A percentile compares a stretch with the other conserved stretches of the same genome.
Evolutionary conservation across 2,113 vertebrate species (phyloP).

Genomic region (Anthoscopus minutus): DNA sequence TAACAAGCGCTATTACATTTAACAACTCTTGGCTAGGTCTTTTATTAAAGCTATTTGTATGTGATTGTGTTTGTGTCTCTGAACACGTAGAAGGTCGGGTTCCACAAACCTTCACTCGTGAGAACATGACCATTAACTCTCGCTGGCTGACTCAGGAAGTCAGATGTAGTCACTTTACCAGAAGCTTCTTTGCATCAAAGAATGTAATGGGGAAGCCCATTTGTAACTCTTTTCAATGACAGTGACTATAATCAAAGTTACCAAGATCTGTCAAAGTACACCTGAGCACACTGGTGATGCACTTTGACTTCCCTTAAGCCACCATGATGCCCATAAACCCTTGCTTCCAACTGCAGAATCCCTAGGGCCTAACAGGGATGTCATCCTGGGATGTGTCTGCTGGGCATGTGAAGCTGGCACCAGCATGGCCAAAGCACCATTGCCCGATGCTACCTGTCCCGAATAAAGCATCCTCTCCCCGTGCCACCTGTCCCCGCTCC

Average conservation of each 20-base stretch:
- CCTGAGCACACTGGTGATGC: neutral
- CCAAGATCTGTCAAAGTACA: neutral
- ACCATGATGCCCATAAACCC: fast-evolving
- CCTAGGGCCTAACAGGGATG: neutral
- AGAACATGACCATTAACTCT: neutral
- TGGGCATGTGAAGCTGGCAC: fast-evolving
- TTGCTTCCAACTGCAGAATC: neutral
- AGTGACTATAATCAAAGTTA: neutral
- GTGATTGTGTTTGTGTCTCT: neutral
- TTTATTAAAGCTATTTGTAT: slow-evolving; percentile 3
- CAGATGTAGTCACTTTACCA: neutral
- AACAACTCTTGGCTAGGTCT: neutral
- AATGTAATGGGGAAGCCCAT: neutral
- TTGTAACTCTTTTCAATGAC: neutral
- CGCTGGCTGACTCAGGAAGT: neutral
- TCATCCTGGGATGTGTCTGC: fast-evolving
- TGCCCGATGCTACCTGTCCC: neutral
- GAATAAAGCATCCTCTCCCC: no score
- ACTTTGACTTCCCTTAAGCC: neutral
- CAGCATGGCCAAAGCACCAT: neutral
- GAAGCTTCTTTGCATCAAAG: neutral
- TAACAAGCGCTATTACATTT: neutral
- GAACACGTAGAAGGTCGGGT: neutral
- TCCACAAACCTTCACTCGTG: neutral
- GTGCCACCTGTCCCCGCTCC: neutral